Conservation (phyloP, 2,888 invertebrate genomes). For the Chrysina gloriosa region DNA sequence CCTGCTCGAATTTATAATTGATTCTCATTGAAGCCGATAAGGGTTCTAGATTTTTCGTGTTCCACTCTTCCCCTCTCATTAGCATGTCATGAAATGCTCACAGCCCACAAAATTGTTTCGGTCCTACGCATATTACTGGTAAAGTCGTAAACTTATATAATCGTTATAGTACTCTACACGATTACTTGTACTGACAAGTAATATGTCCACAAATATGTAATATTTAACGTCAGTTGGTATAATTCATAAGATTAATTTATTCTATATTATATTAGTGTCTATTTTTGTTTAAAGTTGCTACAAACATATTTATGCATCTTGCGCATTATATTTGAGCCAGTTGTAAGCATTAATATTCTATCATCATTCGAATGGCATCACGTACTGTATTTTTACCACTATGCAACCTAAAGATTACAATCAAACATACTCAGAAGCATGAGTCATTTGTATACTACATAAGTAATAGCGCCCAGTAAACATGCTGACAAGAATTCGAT, state of each 20-base stretch:
- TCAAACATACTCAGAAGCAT: conserved; percentile 47
- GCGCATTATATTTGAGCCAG: conserved; percentile 11
- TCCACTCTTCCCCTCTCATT: too few species aligned
- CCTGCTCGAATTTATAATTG: too few species aligned
- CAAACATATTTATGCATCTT: neutral
- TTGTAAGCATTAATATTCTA: conserved; percentile 40
- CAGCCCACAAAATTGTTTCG: too few species aligned
- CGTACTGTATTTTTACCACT: conserved; percentile 48
- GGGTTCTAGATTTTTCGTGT: too few species aligned
- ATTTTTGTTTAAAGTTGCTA: neutral
- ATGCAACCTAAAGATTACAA: conserved; percentile 49
- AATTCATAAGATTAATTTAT: neutral
- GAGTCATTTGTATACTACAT: conserved; percentile 35
- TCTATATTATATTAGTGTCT: neutral
- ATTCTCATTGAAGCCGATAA: too few species aligned
- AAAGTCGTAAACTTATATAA: too few species aligned
- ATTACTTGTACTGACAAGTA: too few species aligned
- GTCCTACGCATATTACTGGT: too few species aligned
- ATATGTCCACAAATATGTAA: too few species aligned
- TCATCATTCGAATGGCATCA: conserved; percentile 49
- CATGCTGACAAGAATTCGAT: conserved; percentile 18
- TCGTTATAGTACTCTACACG: too few species aligned
- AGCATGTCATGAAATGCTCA: too few species aligned
- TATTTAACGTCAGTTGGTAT: too few species aligned
- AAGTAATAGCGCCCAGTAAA: conserved; percentile 35